Evolutionary conservation across 1,140 invertebrate species (phyloP), one percentile per base, ranked within the genome.

Genomic region (Drosophila ercepeae): DNA sequence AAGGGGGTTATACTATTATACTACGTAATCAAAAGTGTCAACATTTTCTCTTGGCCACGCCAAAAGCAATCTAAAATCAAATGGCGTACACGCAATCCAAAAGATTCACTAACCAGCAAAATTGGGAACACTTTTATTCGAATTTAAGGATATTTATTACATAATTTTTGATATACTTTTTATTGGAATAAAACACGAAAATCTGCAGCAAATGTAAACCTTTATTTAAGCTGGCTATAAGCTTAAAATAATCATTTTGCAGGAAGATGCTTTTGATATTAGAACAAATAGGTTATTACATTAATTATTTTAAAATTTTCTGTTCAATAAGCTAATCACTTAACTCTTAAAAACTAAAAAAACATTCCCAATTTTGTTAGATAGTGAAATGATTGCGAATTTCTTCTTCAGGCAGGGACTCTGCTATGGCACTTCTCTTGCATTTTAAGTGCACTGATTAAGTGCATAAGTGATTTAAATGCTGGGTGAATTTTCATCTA

Each of bases 391-490:
- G 63, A 68, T 68, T 69, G 41, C 50, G 44, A 68, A 42, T 42
- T 48, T 68, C 41, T 55, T 64, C 58, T 32, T 69, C 63, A 42
- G 32, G 36, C 13, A 46, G 52, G 32, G 44, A 44, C 53, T 71
- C 36, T 71, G 46, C 64, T 39, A 65, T 58, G 75, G 51, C 54
- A 57, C 61, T 73, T 73, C 51, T 69, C 61, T 57, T 79, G 77
- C 50, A 79, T 71, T 57, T 75, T 74, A 75, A 81, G 64, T 79
- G 59, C 65, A 76, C 55, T 81, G 59, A 72, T 81, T 75, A 81
- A 79, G 55, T 79, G 76, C 50, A 78, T 61, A 79, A 79, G 71
- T 75, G 76, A 79, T 79, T 79, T 64, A 75, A 79, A 78, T 77
- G 74, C 75, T 54, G 32, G 55, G 60, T 59, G 76, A 52, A 70